phyloP scores from a whole-genome alignment of 2,888 invertebrate species.

The Cheilosia grossa region DNA sequence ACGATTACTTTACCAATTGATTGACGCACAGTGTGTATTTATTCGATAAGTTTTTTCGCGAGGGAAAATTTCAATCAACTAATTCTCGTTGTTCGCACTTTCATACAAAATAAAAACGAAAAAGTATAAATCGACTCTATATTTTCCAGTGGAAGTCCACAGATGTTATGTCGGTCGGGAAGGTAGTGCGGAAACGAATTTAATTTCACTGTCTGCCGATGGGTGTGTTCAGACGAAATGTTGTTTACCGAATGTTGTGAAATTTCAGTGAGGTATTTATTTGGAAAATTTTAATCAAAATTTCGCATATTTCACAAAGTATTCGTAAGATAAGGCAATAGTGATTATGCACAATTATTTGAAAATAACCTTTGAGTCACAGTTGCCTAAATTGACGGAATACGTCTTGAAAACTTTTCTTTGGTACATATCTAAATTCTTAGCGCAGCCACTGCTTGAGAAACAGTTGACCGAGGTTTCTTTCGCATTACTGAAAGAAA shows the following conservation, averaged over 20 bases:
- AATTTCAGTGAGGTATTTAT: conserved; percentile 6
- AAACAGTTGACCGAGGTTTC: no score
- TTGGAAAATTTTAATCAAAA: not conserved
- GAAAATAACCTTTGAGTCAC: no score
- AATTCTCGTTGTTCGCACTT: conserved; percentile 56
- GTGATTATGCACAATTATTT: no score
- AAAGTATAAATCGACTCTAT: conserved; percentile 27
- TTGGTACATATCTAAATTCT: no score
- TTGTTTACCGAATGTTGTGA: conserved; percentile 24
- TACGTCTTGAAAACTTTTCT: no score
- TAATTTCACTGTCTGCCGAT: not conserved
- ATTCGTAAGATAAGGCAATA: no score
- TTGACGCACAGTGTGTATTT: conserved; percentile 23
- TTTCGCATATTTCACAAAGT: not conserved
- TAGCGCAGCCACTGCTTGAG: no score
- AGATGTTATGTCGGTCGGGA: conserved; percentile 48
- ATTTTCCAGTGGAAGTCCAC: conserved; percentile 50
- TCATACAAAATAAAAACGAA: conserved; percentile 47
- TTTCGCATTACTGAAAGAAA: no score
- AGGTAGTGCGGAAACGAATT: conserved; percentile 20
- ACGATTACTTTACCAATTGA: not conserved
- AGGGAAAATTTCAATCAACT: conserved; percentile 32
- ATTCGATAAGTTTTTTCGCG: conserved; percentile 19
- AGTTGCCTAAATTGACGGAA: no score
- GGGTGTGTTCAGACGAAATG: conserved; percentile 20